Conservation (phyloP, 2,797 vertebrate genomes). For the Acomys russatus region DNA sequence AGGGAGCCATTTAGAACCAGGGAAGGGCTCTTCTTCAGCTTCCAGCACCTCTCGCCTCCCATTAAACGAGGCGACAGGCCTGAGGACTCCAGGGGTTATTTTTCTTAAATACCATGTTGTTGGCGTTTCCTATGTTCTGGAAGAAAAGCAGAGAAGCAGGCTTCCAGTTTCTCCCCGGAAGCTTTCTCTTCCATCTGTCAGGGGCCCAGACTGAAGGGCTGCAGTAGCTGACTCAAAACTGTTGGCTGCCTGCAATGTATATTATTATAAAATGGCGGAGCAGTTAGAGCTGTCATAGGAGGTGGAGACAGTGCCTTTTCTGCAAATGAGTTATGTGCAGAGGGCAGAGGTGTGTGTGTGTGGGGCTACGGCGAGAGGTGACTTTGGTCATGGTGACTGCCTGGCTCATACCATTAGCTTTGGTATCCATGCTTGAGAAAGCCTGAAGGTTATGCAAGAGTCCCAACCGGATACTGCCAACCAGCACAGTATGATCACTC, state of each 20-base stretch:
- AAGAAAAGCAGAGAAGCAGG: slow-evolving; percentile 37
- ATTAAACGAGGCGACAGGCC: slow-evolving; percentile 35
- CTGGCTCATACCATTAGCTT: neutral
- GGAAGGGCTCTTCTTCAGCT: neutral
- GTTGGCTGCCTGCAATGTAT: neutral
- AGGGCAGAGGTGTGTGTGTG: neutral
- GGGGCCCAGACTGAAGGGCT: neutral
- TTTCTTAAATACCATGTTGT: slow-evolving; percentile 29
- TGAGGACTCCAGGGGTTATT: neutral
- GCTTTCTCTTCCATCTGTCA: slow-evolving; percentile 49
- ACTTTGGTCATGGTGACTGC: neutral
- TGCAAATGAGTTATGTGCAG: neutral
- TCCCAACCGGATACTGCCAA: too few species aligned
- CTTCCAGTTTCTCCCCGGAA: slow-evolving; percentile 70
- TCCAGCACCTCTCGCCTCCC: neutral
- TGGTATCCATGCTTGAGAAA: neutral
- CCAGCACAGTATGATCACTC: neutral
- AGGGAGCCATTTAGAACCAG: slow-evolving; percentile 12
- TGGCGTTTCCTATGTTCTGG: slow-evolving; percentile 46
- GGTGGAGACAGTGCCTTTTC: neutral
- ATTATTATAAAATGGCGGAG: neutral
- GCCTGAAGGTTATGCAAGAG: neutral
- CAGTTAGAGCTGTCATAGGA: neutral
- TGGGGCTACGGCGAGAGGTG: rapidly evolving
- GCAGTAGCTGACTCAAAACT: neutral